phyloP scores from a whole-genome alignment of 2,888 invertebrate genomes.

The Asteroscopus sphinx region DNA sequence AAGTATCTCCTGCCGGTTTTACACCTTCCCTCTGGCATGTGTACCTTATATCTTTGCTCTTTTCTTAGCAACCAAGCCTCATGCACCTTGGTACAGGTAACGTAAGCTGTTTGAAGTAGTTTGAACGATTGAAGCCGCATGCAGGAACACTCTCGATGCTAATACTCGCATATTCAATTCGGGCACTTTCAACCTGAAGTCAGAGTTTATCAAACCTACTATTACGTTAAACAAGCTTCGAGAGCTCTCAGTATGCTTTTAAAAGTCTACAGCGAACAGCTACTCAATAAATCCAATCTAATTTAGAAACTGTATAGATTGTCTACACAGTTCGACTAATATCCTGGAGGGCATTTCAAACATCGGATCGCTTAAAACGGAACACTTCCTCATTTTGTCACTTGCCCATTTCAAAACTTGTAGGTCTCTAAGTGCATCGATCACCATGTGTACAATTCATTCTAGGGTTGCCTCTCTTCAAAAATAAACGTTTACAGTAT shows the following conservation, averaged over 20 bases:
- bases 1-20: constrained; percentile 39
- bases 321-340: constrained; percentile 36
- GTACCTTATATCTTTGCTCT: constrained; percentile 37
- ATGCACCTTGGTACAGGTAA: constrained; percentile 32
- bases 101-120: constrained; percentile 31
- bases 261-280: neutral
- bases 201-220: no score
- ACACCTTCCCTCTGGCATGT: constrained; percentile 37
- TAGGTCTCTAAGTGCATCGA: constrained; percentile 56
- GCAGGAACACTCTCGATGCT: constrained; percentile 2
- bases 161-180: no score
- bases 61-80: constrained; percentile 40
- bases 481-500: neutral
- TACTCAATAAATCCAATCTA: neutral
- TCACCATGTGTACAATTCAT: constrained; percentile 50
- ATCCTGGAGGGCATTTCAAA: constrained; percentile 48
- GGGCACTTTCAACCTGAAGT: no score
- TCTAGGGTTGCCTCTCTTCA: constrained; percentile 45
- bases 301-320: constrained; percentile 17
- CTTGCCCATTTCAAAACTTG: constrained; percentile 54
- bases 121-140: constrained; percentile 36
- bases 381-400: constrained; percentile 59
- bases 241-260: no score
- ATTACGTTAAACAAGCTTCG: no score
- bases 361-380: constrained; percentile 45